Evolutionary conservation across 2,113 vertebrate genomes (phyloP), one percentile per base, ranked within the genome.

Genomic region (Sinosuthora webbiana): DNA sequence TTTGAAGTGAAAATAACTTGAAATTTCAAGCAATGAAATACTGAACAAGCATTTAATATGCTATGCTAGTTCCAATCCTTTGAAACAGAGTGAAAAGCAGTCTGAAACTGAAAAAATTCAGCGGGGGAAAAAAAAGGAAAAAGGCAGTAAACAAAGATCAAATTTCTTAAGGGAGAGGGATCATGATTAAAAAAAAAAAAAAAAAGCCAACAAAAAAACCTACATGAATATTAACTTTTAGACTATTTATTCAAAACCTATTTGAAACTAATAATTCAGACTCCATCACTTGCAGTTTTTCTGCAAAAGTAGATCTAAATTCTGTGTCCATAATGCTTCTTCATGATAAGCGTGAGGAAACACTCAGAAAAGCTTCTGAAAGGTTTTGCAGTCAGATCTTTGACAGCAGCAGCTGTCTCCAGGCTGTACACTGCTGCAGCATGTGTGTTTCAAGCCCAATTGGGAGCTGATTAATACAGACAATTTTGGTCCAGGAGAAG

Each of bases 191-290:
- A 39, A 39, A 39, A 39, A 39, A 39, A 39, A 39, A 39, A 39
- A 39, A 39, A 39, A 39, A 39, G 10, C 37, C 37, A 39, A 39
- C 37, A 39, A 39, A 39, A 39, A 39, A 39, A 39, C 39, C 3
- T 37, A 65, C 70, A 71, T 49, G 1, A 1, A 17, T 59, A 41
- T 42, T 62, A 45, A 39, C 0, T 83, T 59, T 33, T 20, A 17
- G 39, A 15, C 4, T 77, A 18, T 70, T 63, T 56, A 17, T 53
- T 90, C 52, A 41, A 83, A n/a, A 55, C 3, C 6, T 35, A 15
- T 0, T 0, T n/a, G 8, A 44, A 77, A 5, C 3, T 50, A 44
- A 64, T 42, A 1, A 2, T 64, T 64, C 44, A 50, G 33, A 47
- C 15, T 59, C 23, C 5, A 49, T 60, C 6, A 47, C 17, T 37